Base-by-base conservation (phyloP, 92 coral and sea anemone genomes). In the Ricordea florida region DNA sequence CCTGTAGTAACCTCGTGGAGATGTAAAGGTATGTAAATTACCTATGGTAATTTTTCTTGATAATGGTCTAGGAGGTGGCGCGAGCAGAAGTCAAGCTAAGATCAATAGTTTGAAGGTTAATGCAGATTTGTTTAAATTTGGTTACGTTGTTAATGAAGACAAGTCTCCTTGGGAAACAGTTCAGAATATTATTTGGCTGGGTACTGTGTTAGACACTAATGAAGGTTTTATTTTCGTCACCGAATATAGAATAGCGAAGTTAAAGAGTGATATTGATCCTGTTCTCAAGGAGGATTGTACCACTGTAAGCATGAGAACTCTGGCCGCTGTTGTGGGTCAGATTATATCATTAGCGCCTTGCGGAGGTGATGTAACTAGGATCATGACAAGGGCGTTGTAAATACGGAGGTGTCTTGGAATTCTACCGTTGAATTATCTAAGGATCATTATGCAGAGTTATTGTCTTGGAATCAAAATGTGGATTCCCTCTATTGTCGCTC, bases 381-480 rank as follows among this genome's bases (percentile, higher is more conserved):
- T 82, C 24, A 65, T 76, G 89, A 36, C 89, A 2, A 83, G 83
- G 31, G 59, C 57, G 74, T 72, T 14, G 38, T 64, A 23, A 83
- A 49, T 68, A 40, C 59, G 38, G 44, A 53, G 6, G 29, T 52
- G 31, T 43, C 48, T 2, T 76, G 84, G 89, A 28, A 77, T 26
- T 76, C 84, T 47, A 38, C 27, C 44, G 49, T 77, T 6, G 46
- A 20, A 33, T 24, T 83, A 22, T 23, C 48, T 18, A 31, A 64
- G 3, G 66, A 66, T 5, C 24, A 70, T 16, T 15, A 23, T 10
- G 11, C 21, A 3, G 88, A 83, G 57, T 23, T 87, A 6, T 10
- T 15, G 6, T 81, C 75, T 45, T 87, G 87, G 87, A 35, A 14
- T 4, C 29, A 43, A 0, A 74, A 62, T 28, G 81, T 75, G 10